Percentiles rank a stretch among this genome's conserved stretches.
phyloP scores from a whole-genome alignment of 2,797 vertebrate genomes.

The Acipenser transmontanus region DNA sequence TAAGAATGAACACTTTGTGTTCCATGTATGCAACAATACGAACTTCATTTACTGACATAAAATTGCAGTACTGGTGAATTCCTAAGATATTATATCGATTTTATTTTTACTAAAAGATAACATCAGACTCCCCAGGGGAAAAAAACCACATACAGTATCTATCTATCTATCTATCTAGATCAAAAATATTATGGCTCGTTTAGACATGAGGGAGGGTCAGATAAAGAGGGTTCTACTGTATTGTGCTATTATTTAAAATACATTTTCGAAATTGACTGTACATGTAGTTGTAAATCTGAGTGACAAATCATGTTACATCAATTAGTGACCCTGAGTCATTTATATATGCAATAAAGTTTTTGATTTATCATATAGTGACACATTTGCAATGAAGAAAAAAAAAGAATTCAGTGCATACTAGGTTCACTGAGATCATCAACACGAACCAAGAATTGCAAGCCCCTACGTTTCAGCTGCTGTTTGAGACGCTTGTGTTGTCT shows the following conservation, averaged over 20 bases:
- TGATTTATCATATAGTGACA: constrained; percentile 26
- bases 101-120: no score
- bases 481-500: constrained; percentile 18
- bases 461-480: constrained; percentile 30
- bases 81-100: neutral
- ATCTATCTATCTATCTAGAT: no score
- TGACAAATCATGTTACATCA: constrained; percentile 25
- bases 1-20: neutral
- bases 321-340: constrained; percentile 29
- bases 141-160: no score
- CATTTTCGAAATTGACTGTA: no score
- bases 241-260: no score
- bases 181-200: no score
- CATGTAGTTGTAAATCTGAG: constrained; percentile 20
- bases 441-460: constrained; percentile 25
- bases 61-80: neutral
- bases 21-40: neutral
- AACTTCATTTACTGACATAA: neutral
- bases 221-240: no score
- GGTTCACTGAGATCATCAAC: no score
- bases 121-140: no score
- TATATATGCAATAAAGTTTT: constrained; percentile 26
- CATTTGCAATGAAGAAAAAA: constrained; percentile 15
- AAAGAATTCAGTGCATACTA: neutral
- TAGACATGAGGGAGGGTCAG: no score